These are phyloP conservation scores for Ceramica pisi DNA, from an alignment of 2,888 invertebrate species.

Conservation along the genomic window DNA sequence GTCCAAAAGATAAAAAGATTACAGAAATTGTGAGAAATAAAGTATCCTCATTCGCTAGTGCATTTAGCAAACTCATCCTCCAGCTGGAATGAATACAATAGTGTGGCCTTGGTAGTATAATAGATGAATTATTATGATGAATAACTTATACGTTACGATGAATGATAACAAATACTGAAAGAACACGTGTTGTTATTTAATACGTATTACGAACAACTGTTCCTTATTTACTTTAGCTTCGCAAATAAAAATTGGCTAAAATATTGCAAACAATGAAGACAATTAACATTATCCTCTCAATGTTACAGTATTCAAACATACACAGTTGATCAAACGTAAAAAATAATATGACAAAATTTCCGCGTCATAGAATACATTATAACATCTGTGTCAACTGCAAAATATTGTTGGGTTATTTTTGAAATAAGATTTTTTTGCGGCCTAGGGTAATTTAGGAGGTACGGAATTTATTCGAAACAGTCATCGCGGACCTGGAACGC, in stretches of 20 bases:
- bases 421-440: too few relatives aligned
- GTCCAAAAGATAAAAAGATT: not conserved
- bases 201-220: not conserved
- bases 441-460: too few relatives aligned
- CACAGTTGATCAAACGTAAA: slow-evolving; percentile 18
- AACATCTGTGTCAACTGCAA: not conserved
- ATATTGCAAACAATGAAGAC: slow-evolving; percentile 6
- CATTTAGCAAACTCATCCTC: slow-evolving; percentile 3
- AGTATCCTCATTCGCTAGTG: not conserved
- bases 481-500: too few relatives aligned
- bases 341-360: not conserved
- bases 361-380: not conserved
- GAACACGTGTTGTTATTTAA: slow-evolving; percentile 5
- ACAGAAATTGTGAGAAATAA: not conserved
- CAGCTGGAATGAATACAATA: not conserved
- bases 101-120: slow-evolving; percentile 3
- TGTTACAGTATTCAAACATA: not conserved
- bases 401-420: too few relatives aligned
- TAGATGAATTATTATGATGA: too few relatives aligned
- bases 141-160: not conserved
- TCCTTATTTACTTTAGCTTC: slow-evolving; percentile 8
- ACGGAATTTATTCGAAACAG: too few relatives aligned
- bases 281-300: slow-evolving; percentile 15
- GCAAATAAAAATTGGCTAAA: slow-evolving; percentile 19
- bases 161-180: slow-evolving; percentile 14